Evolutionary conservation across 2,888 invertebrate genomes (phyloP), one percentile per base, ranked within the genome.

Genomic region (Drosophila differens): DNA sequence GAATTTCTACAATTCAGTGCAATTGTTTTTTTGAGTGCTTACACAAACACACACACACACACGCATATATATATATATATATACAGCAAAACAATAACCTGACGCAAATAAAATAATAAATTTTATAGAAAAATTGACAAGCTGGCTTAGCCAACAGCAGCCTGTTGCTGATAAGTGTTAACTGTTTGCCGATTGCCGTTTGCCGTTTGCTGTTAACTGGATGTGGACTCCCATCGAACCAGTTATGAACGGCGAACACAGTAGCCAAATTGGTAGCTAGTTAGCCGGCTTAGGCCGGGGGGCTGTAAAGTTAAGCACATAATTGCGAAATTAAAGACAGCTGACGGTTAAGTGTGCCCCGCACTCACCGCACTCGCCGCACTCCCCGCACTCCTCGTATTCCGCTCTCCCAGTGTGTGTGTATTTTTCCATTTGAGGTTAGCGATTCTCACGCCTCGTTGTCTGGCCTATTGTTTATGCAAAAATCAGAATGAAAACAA

Each of bases 101-200:
- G 91, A 84, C 89, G 84, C 91, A 89, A 89, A 89, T 91, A 87
- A 87, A 91, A 89, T 81, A 87, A 87, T 87, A 89, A 89, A 89
- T 89, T 91, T 87, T 89, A 64, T 81, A 90, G 64, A 86, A 86
- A 47, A 91, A 89, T 91, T 89, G 91, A 89, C 88, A 89, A 87
- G 90, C 74, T 71, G 75, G 89, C 89, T 91, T 89, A 90, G 87
- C 82, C 71, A 86, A 84, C 87, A 74, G 59, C 84, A 75, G 78
- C 73, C 76, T 78, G 91, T 74, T 81, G 64, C 80, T 79, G 51
- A 47, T 59, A 41, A 35, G 30, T 52, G 52, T n/a, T 52, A 70
- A 70, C 81, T 72, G 74, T 28, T 44, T 22, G 44, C 44, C 6
- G 12, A 6, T 47, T 7, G 14, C 47, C 9, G 16, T 16, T 47